Percentiles rank a stretch among this genome's conserved stretches.
These are phyloP conservation scores for Leptinotarsa juncta DNA, from an alignment of 2,888 invertebrate species.

Conservation along the genomic window DNA sequence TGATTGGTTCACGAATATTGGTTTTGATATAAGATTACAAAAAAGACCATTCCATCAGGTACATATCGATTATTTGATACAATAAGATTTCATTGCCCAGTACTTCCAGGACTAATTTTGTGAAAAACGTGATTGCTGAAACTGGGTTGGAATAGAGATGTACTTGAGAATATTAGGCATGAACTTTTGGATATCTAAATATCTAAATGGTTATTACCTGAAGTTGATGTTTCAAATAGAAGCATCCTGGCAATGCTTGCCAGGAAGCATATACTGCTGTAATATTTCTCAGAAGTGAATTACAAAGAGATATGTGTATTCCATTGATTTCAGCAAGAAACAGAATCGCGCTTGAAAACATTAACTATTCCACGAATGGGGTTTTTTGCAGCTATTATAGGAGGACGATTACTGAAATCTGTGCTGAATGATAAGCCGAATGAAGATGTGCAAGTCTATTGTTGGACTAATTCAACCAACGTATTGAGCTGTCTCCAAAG, in stretches of 20 bases:
- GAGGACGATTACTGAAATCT: background rate
- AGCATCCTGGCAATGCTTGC: too few species aligned
- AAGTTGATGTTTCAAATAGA: too few species aligned
- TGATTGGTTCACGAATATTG: too few species aligned
- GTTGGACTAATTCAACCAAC: slow-evolving; percentile 18
- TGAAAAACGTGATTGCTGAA: background rate
- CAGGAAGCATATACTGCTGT: background rate
- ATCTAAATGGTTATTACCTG: background rate
- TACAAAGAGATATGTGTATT: background rate
- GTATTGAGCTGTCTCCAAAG: slow-evolving; percentile 17
- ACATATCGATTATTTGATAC: too few species aligned
- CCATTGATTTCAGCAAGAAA: background rate
- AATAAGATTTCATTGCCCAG: too few species aligned
- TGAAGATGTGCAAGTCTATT: slow-evolving; percentile 12
- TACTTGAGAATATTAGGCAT: background rate
- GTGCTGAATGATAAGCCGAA: background rate
- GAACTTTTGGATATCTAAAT: background rate
- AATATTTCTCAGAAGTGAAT: background rate
- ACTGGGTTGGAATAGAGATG: background rate
- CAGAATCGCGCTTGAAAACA: background rate
- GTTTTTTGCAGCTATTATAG: background rate
- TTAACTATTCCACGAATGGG: background rate
- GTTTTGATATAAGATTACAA: too few species aligned
- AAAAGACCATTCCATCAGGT: too few species aligned
- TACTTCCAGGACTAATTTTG: too few species aligned